Conservation (phyloP, 2,797 vertebrate genomes). For the Peromyscus melanophrys region DNA sequence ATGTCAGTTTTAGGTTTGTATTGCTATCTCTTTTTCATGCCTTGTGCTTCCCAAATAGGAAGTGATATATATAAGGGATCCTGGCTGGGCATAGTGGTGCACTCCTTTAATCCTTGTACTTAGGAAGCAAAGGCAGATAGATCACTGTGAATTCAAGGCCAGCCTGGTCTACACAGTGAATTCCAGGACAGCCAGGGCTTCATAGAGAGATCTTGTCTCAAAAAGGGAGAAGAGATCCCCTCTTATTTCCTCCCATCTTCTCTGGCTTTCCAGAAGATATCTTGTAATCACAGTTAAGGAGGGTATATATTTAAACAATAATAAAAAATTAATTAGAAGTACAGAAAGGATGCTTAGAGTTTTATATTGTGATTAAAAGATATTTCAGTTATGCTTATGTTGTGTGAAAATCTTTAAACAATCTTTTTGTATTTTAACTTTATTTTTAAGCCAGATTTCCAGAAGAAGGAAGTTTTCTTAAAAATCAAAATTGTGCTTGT, state of each 20-base stretch:
- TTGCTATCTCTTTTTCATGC: constrained; percentile 24
- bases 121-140: not conserved
- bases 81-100: not conserved
- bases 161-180: not conserved
- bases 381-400: constrained; percentile 44
- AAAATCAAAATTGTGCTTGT: constrained; percentile 48
- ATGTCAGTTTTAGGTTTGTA: constrained; percentile 54
- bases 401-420: constrained; percentile 40
- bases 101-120: not conserved
- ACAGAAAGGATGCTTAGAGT: constrained; percentile 35
- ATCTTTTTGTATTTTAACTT: constrained; percentile 45
- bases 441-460: constrained; percentile 50
- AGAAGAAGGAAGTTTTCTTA: constrained; percentile 46
- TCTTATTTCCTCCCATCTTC: not conserved
- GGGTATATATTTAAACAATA: constrained; percentile 41
- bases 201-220: not conserved
- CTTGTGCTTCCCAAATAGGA: constrained; percentile 47
- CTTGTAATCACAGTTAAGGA: constrained; percentile 34
- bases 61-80: constrained; percentile 22
- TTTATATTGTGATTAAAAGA: constrained; percentile 56
- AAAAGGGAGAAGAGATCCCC: not conserved
- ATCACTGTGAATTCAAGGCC: not conserved
- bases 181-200: not conserved
- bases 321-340: constrained; percentile 59
- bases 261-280: constrained; percentile 32